Evolutionary conservation across 1,140 invertebrate genomes (phyloP), one percentile per base, ranked within the genome.

Genomic region (Drosophila saltans): DNA sequence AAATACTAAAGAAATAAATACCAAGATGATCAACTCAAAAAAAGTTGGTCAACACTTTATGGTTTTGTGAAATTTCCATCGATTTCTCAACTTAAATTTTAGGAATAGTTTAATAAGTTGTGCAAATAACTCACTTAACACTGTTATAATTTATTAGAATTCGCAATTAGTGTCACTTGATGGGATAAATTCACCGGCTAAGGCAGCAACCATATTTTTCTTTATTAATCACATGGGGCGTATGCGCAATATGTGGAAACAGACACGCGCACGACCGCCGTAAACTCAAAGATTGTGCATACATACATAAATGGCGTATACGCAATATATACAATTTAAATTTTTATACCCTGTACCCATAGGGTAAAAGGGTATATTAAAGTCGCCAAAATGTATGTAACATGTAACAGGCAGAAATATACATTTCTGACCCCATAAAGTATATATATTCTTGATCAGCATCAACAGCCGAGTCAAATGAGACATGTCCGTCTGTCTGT

Each of bases 291-390:
- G 5, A 7, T n/a, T 24, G 16, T 26, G 39, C 33, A 3, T 36
- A 36, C 33, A 3, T n/a, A 63, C 43, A 30, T 30, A 64, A 68
- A 36, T 52, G 66, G 80, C 83, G 83, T 83, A 88, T 88, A 73
- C 75, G 84, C 77, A 88, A 88, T 80, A 80, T 70, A 72, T 69
- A 56, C 16, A 10, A 26, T 61, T 57, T 36, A 30, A 16, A 16
- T 30, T 30, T 30, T 30, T 30, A 3, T 16, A 16, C 0, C 16
- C 16, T 16, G 16, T 16, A 16, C 16, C 16, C 16, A 16, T 16
- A 16, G 16, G 16, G 16, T 16, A 16, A 16, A 16, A 16, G 16
- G 16, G 16, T 16, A 16, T 16, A 16, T 16, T 16, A 16, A 16
- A 16, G 16, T 16, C 16, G 16, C 16, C 0, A 16, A 16, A 16